A percentile compares a stretch with the other conserved stretches of the same genome.
phyloP scores from a whole-genome alignment of 2,888 invertebrate species.

The Theristus sp. region DNA sequence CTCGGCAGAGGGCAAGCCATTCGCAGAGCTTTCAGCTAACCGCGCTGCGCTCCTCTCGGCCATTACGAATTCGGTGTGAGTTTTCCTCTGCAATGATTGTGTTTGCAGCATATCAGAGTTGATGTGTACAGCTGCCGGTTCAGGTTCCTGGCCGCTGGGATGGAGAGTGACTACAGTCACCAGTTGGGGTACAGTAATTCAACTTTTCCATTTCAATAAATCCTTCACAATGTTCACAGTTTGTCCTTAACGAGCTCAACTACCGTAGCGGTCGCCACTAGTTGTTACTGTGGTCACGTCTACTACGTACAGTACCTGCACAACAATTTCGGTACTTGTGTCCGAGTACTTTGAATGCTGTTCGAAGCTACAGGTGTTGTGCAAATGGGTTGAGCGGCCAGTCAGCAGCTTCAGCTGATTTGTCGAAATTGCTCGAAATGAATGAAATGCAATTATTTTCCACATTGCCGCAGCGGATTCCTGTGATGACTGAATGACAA shows the following conservation, averaged over 20 bases:
- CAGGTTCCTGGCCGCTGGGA: conserved; percentile 39
- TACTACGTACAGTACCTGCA: conserved; percentile 45
- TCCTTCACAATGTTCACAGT: too few relatives aligned
- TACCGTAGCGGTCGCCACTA: conserved; percentile 28
- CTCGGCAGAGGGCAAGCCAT: conserved; percentile 27
- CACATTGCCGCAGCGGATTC: background rate
- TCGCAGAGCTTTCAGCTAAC: conserved; percentile 33
- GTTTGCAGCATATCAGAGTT: too few relatives aligned
- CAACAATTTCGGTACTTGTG: conserved; percentile 45
- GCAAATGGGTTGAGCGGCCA: too few relatives aligned
- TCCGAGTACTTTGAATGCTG: conserved; percentile 47
- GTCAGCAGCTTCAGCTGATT: too few relatives aligned
- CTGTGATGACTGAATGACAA: too few relatives aligned
- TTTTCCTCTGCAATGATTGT: too few relatives aligned
- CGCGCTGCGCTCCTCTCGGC: conserved; percentile 30
- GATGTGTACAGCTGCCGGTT: conserved; percentile 34
- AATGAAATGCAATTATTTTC: too few relatives aligned
- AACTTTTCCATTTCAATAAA: too few relatives aligned
- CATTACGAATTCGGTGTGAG: background rate
- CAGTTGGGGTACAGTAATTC: too few relatives aligned
- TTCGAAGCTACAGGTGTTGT: too few relatives aligned
- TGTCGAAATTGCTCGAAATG: too few relatives aligned
- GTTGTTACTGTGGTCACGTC: conserved; percentile 30
- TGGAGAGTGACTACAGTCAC: conserved; percentile 37
- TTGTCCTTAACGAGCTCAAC: conserved; percentile 30